Conservation (phyloP, 2,888 invertebrate genomes). For the Chloromyia formosa region DNA sequence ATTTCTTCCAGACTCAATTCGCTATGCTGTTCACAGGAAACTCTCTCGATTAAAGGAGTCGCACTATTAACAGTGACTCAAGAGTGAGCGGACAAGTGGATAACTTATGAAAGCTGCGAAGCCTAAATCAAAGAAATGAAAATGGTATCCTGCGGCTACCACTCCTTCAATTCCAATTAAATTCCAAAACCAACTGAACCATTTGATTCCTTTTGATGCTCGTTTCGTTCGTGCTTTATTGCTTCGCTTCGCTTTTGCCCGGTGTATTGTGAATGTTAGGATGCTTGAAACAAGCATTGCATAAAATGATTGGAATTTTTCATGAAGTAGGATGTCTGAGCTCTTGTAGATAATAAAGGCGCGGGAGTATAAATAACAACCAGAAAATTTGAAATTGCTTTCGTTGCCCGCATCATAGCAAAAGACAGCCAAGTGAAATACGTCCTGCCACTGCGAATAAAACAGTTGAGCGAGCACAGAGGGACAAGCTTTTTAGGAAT, state of each 20-base stretch:
- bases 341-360: no score
- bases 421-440: no score
- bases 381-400: no score
- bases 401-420: no score
- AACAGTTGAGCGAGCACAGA: no score
- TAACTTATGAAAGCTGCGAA: neutral
- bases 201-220: conserved; percentile 10
- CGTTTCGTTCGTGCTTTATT: neutral
- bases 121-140: conserved; percentile 7
- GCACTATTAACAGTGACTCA: neutral
- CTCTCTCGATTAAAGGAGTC: neutral
- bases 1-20: neutral
- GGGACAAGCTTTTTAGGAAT: no score
- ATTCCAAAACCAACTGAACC: conserved; percentile 10
- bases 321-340: no score
- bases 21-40: neutral
- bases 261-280: neutral
- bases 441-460: no score
- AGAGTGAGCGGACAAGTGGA: neutral
- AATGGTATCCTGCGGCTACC: conserved; percentile 4
- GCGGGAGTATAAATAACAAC: no score
- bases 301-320: conserved; percentile 5
- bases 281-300: conserved; percentile 3
- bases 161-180: conserved; percentile 10
- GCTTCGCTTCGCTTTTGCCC: neutral